Percentiles rank a stretch among this genome's conserved stretches.
Evolutionary conservation across 2,888 invertebrate species (phyloP).

Genomic region (Pterostichus niger): DNA sequence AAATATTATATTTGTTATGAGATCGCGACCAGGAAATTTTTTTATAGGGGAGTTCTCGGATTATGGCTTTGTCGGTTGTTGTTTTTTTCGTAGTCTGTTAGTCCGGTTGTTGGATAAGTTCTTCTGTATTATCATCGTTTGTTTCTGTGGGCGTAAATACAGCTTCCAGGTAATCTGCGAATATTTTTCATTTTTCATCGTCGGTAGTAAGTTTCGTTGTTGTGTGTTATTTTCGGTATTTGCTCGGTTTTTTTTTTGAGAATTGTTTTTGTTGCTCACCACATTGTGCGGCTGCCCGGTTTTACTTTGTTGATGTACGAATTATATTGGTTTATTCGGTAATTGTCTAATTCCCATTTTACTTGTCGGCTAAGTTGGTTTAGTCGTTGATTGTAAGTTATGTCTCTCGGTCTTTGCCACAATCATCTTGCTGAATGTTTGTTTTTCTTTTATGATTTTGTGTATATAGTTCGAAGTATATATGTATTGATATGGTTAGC

Average conservation of each 20-base stretch:
- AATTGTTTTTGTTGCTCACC: conserved; percentile 5
- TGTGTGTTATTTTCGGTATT: background rate
- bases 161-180: background rate
- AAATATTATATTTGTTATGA: background rate
- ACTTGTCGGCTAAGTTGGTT: conserved; percentile 17
- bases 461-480: too few species aligned
- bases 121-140: background rate
- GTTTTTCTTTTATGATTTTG: too few species aligned
- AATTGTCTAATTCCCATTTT: conserved; percentile 26
- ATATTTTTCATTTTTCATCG: background rate
- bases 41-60: background rate
- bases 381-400: background rate
- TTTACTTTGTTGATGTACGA: conserved; percentile 2
- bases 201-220: background rate
- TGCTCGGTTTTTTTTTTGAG: background rate
- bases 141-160: background rate
- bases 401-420: background rate
- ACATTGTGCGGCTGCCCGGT: background rate
- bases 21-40: background rate
- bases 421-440: background rate
- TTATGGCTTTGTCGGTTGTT: background rate
- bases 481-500: too few species aligned
- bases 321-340: too few species aligned
- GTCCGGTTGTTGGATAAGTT: background rate
- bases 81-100: background rate